Conservation (phyloP, 2,888 invertebrate genomes). For the Hololepta plana region DNA sequence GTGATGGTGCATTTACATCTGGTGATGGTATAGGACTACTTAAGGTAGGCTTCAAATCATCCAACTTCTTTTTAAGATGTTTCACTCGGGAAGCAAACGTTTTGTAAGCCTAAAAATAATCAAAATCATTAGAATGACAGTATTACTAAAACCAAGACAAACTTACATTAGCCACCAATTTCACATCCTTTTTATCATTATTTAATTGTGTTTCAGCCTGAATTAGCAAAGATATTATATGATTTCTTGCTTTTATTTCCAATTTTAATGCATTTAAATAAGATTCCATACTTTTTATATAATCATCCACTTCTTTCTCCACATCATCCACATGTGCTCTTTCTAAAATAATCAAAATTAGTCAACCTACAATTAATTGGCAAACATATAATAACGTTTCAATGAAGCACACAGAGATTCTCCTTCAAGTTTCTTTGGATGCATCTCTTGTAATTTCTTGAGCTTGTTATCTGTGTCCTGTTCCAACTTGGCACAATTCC, state of each 20-base stretch:
- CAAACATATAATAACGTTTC: constrained; percentile 42
- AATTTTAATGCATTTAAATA: constrained; percentile 65
- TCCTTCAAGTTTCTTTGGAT: constrained; percentile 48
- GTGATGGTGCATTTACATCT: constrained; percentile 50
- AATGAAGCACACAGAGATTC: constrained; percentile 60
- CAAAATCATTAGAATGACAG: background rate
- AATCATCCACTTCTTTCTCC: constrained; percentile 71
- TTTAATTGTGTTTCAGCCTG: constrained; percentile 77
- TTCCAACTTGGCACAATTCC: constrained; percentile 54
- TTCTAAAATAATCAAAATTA: constrained; percentile 32
- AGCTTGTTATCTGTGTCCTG: constrained; percentile 55
- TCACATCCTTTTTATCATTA: constrained; percentile 83
- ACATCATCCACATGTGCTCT: constrained; percentile 73
- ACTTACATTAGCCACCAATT: constrained; percentile 87
- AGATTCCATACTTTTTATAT: constrained; percentile 57
- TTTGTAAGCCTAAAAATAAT: constrained; percentile 62
- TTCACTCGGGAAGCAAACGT: constrained; percentile 82
- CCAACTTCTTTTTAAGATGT: constrained; percentile 66
- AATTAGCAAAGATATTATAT: constrained; percentile 57
- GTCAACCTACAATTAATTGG: background rate
- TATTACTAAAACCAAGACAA: constrained; percentile 3
- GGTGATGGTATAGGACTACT: constrained; percentile 53
- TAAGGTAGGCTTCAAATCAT: constrained; percentile 58
- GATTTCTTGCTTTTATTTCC: constrained; percentile 65
- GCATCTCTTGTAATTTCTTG: constrained; percentile 45